Base-by-base conservation (phyloP, 2,888 invertebrate genomes). In the Eupithecia centaureata region DNA sequence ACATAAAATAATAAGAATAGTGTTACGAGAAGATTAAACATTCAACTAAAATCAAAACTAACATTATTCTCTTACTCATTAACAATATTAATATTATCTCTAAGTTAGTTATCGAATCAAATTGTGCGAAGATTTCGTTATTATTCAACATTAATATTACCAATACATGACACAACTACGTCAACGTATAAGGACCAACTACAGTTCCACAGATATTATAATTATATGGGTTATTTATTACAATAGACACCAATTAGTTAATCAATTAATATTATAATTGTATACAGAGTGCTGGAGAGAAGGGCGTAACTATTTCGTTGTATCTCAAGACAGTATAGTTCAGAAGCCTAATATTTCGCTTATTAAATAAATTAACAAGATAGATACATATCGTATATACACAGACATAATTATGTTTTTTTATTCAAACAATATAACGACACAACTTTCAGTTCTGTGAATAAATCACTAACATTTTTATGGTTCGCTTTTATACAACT, bases 361-460 rank as follows among this genome's bases (percentile, higher is more conserved):
- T 92, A 92, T 83, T 82, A 86, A 89, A 86, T 88, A 92, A 92
- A 92, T 87, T 86, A 92, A 93, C 92, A 92, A 90, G 84, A 82
- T 90, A 91, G 82, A 90, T 89, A 90, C 87, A 89, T 90, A 91
- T 89, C 71, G 63, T 70, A 70, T 70, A 85, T 89, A 91, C 77
- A 86, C 78, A 86, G 75, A 71, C 82, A 86, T 83, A 88, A 86
- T 89, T 87, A 89, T 82, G 84, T 82, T 80, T 76, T n/a, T 82
- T 84, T 88, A 86, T 85, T 86, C 82, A 89, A 91, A 90, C 86
- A 92, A 91, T 87, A 86, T 90, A 93, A 93, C 92, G 90, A 92
- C 88, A 90, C 91, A 88, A 90, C 90, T 88, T 90, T 94, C 94
- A 94, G 93, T 93, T 91, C 93, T 92, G 93, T 94, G 93, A 93